These are phyloP conservation scores for Sebastolobus alascanus DNA, from an alignment of 2,797 vertebrate species.

Conservation along the genomic window DNA sequence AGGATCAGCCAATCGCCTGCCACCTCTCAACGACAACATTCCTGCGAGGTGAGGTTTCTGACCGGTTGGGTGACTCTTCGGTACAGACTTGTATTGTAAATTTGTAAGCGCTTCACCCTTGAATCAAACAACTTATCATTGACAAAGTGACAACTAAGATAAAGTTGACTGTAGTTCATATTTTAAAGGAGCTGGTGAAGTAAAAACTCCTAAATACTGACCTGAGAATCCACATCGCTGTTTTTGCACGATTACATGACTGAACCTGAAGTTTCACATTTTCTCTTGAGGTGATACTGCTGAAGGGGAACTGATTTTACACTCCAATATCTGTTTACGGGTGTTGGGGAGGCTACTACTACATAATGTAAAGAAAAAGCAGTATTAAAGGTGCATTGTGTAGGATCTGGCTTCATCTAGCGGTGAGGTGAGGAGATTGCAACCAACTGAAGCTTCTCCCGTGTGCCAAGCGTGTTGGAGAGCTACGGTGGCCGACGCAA, in stretches of 20 bases:
- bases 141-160: background rate
- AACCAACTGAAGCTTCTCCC: no score
- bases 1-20: constrained; percentile 45
- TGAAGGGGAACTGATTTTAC: background rate
- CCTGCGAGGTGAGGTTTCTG: constrained; percentile 26
- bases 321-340: background rate
- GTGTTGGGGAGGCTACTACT: background rate
- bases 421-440: no score
- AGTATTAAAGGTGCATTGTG: no score
- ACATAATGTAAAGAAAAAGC: no score
- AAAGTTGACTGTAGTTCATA: background rate
- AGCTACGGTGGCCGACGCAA: rapidly evolving
- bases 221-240: background rate
- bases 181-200: background rate
- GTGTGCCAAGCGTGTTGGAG: no score
- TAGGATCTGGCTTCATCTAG: no score
- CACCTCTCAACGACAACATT: constrained; percentile 41
- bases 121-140: constrained; percentile 19
- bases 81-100: constrained; percentile 13
- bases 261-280: constrained; percentile 44
- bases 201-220: background rate
- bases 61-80: constrained; percentile 55
- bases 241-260: constrained; percentile 1
- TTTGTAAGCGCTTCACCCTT: constrained; percentile 8
- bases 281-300: background rate